phyloP scores from a whole-genome alignment of 2,113 vertebrate genomes.

The Gavialis gangeticus region DNA sequence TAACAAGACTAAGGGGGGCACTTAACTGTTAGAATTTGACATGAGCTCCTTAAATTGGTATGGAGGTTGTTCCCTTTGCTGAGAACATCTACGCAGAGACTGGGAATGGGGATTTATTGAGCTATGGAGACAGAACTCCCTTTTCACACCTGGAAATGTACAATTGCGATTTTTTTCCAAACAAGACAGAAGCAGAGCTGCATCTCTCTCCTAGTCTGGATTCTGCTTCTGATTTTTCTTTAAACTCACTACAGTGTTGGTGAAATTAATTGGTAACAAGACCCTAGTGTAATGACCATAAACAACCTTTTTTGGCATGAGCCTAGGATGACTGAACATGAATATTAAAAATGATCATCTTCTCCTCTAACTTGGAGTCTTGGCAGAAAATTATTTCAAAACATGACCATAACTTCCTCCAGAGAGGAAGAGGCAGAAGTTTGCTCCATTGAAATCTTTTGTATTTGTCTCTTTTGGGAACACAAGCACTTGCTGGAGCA shows the following conservation, averaged over 20 bases:
- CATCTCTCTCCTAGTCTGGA: background rate
- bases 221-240: background rate
- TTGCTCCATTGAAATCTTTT: background rate
- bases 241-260: background rate
- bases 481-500: background rate
- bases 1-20: background rate
- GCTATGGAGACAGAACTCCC: background rate
- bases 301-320: background rate
- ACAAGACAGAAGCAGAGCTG: background rate
- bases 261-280: too few species aligned
- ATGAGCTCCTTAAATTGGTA: background rate
- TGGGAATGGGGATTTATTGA: background rate
- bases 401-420: background rate
- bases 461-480: background rate
- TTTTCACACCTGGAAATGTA: background rate
- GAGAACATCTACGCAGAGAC: background rate
- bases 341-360: background rate
- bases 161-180: background rate
- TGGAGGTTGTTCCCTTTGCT: background rate
- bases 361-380: background rate
- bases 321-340: background rate
- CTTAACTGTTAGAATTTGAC: background rate
- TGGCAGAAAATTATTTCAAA: background rate
- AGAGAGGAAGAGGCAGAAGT: background rate
- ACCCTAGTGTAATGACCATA: background rate